Conservation (phyloP, 2,113 vertebrate genomes). For the Ascaphus truei region DNA sequence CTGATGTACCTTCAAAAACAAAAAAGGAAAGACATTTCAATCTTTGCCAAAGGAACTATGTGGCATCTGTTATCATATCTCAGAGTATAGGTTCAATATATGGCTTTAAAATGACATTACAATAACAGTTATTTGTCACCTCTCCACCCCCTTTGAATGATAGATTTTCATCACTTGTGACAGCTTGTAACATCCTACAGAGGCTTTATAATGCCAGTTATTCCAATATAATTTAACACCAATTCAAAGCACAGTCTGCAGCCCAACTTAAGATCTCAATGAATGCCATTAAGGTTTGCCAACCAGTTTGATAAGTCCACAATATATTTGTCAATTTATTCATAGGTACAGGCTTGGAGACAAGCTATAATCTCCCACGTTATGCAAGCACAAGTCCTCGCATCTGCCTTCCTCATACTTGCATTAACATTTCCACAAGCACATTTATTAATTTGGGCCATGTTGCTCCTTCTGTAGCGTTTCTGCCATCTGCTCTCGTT, state of each 20-base stretch:
- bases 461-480: background rate
- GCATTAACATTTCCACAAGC: slow-evolving; percentile 8
- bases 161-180: slow-evolving; percentile 30
- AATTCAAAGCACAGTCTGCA: slow-evolving; percentile 26
- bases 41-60: background rate
- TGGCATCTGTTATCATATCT: background rate
- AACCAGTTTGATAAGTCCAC: slow-evolving; percentile 21
- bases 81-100: background rate
- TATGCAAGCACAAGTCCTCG: background rate
- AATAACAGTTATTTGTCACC: slow-evolving; percentile 11
- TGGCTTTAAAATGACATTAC: slow-evolving; percentile 2
- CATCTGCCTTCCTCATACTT: slow-evolving; percentile 6
- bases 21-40: too few species aligned
- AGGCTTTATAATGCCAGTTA: slow-evolving; percentile 9
- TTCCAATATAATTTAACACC: slow-evolving; percentile 29
- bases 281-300: slow-evolving; percentile 29
- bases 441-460: slow-evolving; percentile 15
- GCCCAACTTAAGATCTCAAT: slow-evolving; percentile 14
- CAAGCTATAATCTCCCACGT: slow-evolving; percentile 10
- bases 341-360: slow-evolving; percentile 24
- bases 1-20: background rate
- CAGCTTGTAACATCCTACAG: slow-evolving; percentile 3
- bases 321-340: slow-evolving; percentile 37
- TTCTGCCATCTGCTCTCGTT: slow-evolving; percentile 10
- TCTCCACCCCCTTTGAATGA: slow-evolving; percentile 2